phyloP scores from a whole-genome alignment of 2,888 invertebrate species.

The Phlogophora meticulosa region DNA sequence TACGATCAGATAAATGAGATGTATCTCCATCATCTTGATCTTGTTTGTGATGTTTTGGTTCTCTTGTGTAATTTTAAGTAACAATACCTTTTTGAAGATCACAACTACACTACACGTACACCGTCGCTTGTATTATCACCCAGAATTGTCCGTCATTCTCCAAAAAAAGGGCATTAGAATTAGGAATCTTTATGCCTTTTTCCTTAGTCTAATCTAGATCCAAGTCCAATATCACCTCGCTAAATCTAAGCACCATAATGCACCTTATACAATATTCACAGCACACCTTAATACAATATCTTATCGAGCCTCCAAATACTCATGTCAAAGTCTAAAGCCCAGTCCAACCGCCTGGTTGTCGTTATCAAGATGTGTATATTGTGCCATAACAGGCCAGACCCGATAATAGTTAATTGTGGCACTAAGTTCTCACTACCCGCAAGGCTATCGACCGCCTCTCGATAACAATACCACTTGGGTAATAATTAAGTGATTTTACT shows the following conservation, averaged over 20 bases:
- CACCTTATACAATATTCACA: slow-evolving; percentile 40
- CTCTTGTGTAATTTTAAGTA: not conserved
- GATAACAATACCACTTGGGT: slow-evolving; percentile 63
- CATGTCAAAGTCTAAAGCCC: slow-evolving; percentile 59
- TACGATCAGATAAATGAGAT: too few species aligned
- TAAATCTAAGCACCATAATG: slow-evolving; percentile 11
- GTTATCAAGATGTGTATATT: slow-evolving; percentile 66
- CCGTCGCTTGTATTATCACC: too few species aligned
- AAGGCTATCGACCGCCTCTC: slow-evolving; percentile 60
- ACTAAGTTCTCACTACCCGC: slow-evolving; percentile 62
- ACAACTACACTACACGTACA: too few species aligned
- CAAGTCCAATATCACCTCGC: not conserved
- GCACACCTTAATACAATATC: slow-evolving; percentile 57
- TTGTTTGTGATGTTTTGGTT: not conserved
- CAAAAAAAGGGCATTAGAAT: not conserved
- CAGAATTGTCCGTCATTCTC: not conserved
- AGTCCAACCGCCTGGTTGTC: slow-evolving; percentile 51
- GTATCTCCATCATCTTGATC: not conserved
- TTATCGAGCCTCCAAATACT: slow-evolving; percentile 61
- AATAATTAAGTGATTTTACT: slow-evolving; percentile 63
- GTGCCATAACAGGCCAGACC: slow-evolving; percentile 56
- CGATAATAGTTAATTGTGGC: slow-evolving; percentile 62
- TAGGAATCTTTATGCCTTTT: not conserved
- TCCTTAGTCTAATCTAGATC: not conserved
- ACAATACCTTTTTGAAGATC: too few species aligned